phyloP scores from a whole-genome alignment of 1,140 invertebrate species.

The Psilanteris sp. region DNA sequence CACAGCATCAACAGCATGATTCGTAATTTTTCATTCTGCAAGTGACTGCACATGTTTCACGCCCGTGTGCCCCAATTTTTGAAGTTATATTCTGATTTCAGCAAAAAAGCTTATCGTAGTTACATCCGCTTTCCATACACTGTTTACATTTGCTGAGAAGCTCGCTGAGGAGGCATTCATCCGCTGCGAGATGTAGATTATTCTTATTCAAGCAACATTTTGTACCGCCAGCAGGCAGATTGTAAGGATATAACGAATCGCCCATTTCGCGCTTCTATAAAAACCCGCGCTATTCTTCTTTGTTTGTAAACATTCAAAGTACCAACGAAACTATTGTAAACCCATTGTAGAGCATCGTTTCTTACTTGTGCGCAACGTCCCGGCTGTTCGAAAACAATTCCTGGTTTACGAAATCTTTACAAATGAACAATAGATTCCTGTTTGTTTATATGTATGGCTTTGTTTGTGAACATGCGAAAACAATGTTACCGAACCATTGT shows the following conservation, averaged over 20 bases:
- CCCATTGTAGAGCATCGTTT: neutral
- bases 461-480: no score
- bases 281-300: slow-evolving; percentile 7
- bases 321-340: no score
- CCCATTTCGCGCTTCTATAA: slow-evolving; percentile 5
- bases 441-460: no score
- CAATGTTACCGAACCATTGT: no score
- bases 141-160: slow-evolving; percentile 46
- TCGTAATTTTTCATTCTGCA: no score
- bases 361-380: no score
- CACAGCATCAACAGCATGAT: no score
- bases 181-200: slow-evolving; percentile 44
- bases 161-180: slow-evolving; percentile 24
- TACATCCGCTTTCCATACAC: slow-evolving; percentile 33
- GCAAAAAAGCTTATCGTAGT: slow-evolving; percentile 3
- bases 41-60: no score
- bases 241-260: slow-evolving; percentile 38
- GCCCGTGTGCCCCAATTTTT: slow-evolving; percentile 22
- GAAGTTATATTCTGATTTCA: slow-evolving; percentile 18
- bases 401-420: no score
- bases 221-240: slow-evolving; percentile 30
- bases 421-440: no score
- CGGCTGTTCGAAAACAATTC: no score
- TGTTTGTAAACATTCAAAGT: slow-evolving; percentile 36
- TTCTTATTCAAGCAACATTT: slow-evolving; percentile 44